These are phyloP conservation scores for Pammene aurita DNA, from an alignment of 2,888 invertebrate species.

Conservation along the genomic window DNA sequence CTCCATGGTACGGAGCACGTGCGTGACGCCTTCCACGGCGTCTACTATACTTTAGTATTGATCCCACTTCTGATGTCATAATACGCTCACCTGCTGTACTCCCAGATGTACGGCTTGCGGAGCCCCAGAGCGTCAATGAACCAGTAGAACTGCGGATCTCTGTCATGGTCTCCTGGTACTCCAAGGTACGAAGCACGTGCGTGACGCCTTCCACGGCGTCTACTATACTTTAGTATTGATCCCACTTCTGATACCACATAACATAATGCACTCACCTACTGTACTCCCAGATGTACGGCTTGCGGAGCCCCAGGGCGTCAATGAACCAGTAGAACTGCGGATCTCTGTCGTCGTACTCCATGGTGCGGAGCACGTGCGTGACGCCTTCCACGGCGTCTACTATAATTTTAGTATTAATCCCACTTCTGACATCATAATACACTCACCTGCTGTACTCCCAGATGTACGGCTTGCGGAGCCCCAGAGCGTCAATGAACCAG, in stretches of 20 bases:
- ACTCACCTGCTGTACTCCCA: slow-evolving; percentile 93
- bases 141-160: slow-evolving; percentile 99
- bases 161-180: slow-evolving; percentile 99
- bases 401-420: slow-evolving; percentile 62
- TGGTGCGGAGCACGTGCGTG: slow-evolving; percentile 98
- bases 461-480: slow-evolving; percentile 94
- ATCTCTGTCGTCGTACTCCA: slow-evolving; percentile 99
- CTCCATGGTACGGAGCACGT: slow-evolving; percentile 98
- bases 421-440: too few species aligned
- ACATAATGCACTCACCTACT: slow-evolving; percentile 73
- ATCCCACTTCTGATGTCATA: too few species aligned
- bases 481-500: slow-evolving; percentile 96
- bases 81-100: slow-evolving; percentile 87
- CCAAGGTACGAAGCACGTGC: slow-evolving; percentile 98
- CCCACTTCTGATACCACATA: too few species aligned
- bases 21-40: slow-evolving; percentile 98
- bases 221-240: too few species aligned
- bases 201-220: slow-evolving; percentile 99
- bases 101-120: slow-evolving; percentile 97
- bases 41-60: too few species aligned
- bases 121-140: slow-evolving; percentile 93
- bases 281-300: slow-evolving; percentile 98
- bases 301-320: slow-evolving; percentile 92
- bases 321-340: slow-evolving; percentile 99
- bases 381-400: slow-evolving; percentile 99